Percentiles rank a stretch among this genome's conserved stretches.
phyloP scores from a whole-genome alignment of 2,113 vertebrate species.

The Piaya cayana region DNA sequence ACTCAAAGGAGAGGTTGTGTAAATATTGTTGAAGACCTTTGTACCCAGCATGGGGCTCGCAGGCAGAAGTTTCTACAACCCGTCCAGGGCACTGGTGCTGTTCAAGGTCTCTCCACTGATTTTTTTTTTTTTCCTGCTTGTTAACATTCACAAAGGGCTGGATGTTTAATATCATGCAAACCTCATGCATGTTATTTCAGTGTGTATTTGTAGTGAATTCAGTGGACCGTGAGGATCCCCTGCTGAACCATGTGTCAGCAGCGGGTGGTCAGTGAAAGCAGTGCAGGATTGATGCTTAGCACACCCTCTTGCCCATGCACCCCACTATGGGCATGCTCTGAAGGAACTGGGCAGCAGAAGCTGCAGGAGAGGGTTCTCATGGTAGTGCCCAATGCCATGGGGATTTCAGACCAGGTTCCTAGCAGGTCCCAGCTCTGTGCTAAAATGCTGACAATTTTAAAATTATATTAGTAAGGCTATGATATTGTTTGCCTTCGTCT shows the following conservation, averaged over 20 bases:
- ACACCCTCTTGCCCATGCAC: neutral
- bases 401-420: neutral
- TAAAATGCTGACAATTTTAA: neutral
- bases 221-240: neutral
- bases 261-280: neutral
- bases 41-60: neutral
- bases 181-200: neutral
- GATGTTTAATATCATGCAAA: neutral
- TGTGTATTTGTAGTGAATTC: neutral
- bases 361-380: neutral
- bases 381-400: fast-evolving
- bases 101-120: neutral
- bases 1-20: neutral
- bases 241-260: fast-evolving
- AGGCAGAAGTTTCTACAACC: neutral
- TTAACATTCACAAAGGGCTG: neutral
- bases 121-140: neutral
- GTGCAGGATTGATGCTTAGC: neutral
- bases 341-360: neutral
- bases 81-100: neutral
- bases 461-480: neutral
- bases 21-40: neutral
- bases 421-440: neutral
- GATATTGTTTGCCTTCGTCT: neutral
- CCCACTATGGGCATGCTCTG: fast-evolving